Conservation (phyloP, 2,113 vertebrate genomes). For the Limanda limanda region DNA sequence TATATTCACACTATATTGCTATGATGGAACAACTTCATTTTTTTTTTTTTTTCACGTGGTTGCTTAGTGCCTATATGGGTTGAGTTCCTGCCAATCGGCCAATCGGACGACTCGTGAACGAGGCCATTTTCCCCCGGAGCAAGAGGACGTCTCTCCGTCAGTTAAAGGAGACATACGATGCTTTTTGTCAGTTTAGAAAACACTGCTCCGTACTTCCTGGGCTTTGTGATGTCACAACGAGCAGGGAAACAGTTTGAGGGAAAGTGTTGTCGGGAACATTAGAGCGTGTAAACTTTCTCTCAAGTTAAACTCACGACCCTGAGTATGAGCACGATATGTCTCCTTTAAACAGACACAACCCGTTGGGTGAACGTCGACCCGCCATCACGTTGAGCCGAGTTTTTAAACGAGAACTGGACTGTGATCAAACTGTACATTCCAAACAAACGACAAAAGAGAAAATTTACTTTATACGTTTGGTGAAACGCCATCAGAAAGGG, state of each 20-base stretch:
- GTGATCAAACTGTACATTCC: conserved; percentile 68
- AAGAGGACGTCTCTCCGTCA: conserved; percentile 17
- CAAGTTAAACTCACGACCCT: too few species aligned
- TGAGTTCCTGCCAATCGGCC: conserved; percentile 47
- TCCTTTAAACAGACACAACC: conserved; percentile 7
- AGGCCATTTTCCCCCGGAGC: conserved; percentile 1
- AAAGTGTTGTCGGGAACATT: too few species aligned
- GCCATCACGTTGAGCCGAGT: neutral
- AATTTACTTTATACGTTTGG: conserved; percentile 25
- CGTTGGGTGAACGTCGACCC: neutral
- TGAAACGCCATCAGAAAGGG: conserved; percentile 30
- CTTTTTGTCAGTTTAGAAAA: neutral
- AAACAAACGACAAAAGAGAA: conserved; percentile 22
- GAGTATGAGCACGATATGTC: neutral
- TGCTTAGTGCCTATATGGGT: conserved; percentile 73
- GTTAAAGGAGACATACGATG: neutral
- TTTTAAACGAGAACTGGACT: conserved; percentile 28
- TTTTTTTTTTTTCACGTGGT: conserved; percentile 55
- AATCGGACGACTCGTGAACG: conserved; percentile 27
- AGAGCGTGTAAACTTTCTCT: too few species aligned
- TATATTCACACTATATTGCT: conserved; percentile 73
- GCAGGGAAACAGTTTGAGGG: neutral
- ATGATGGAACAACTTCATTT: conserved; percentile 54
- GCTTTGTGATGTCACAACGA: neutral
- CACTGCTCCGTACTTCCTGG: neutral